Evolutionary conservation across 2,888 invertebrate species (phyloP).

Genomic region (Cactoblastis cactorum): DNA sequence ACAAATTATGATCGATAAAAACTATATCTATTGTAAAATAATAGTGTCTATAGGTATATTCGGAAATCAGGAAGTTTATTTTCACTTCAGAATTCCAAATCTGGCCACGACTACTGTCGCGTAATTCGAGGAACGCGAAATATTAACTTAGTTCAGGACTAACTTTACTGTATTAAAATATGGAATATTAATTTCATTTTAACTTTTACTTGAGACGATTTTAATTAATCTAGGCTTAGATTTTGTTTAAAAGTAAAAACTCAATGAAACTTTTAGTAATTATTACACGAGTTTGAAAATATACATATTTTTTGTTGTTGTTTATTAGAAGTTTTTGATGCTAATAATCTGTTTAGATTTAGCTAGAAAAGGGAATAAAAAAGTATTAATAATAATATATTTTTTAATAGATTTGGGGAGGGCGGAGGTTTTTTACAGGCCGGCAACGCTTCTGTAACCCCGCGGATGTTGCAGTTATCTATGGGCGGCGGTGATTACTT

Average conservation of each 20-base stretch:
- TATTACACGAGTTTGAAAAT: background rate
- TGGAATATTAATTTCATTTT: background rate
- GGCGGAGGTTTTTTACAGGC: too few relatives aligned
- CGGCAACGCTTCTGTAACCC: too few relatives aligned
- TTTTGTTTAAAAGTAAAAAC: slow-evolving; percentile 7
- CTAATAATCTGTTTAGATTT: background rate
- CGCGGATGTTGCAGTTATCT: too few relatives aligned
- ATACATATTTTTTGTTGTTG: too few relatives aligned
- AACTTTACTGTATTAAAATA: background rate
- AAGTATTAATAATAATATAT: too few relatives aligned
- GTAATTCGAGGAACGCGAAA: background rate
- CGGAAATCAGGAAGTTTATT: too few relatives aligned
- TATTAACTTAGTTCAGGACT: background rate
- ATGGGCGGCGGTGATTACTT: too few relatives aligned
- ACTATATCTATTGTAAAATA: too few relatives aligned
- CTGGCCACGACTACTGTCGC: slow-evolving; percentile 21
- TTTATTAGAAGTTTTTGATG: background rate
- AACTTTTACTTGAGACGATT: background rate
- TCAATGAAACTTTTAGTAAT: slow-evolving; percentile 15
- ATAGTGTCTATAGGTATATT: too few relatives aligned
- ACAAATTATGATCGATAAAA: too few relatives aligned
- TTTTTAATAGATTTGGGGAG: too few relatives aligned
- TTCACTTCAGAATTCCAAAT: slow-evolving; percentile 48
- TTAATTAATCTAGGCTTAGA: slow-evolving; percentile 1
- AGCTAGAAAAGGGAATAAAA: too few relatives aligned